Evolutionary conservation across 2,888 invertebrate genomes (phyloP).

Genomic region (Tetranychus truncatus): DNA sequence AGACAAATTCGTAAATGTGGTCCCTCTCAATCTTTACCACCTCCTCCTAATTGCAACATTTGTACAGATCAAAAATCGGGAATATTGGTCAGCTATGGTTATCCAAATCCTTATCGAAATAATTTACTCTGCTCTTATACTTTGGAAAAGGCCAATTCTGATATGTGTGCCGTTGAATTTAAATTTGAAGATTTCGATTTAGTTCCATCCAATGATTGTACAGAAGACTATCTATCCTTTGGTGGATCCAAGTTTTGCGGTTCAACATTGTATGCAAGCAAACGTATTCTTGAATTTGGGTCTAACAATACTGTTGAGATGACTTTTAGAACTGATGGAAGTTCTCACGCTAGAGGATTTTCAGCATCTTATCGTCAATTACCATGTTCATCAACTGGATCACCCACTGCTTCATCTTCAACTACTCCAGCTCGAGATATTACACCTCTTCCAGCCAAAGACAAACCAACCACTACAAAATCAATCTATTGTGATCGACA

Average conservation of each 20-base stretch:
- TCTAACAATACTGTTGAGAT: slow-evolving; percentile 13
- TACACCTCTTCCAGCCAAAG: slow-evolving; percentile 3
- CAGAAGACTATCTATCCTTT: slow-evolving; percentile 26
- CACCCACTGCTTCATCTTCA: slow-evolving; percentile 4
- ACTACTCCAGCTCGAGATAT: slow-evolving; percentile 4
- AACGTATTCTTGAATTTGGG: slow-evolving; percentile 14
- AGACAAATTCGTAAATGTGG: slow-evolving; percentile 27
- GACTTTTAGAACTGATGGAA: slow-evolving; percentile 17
- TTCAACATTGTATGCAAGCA: slow-evolving; percentile 21
- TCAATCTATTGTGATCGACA: slow-evolving; percentile 21
- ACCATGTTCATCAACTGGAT: slow-evolving; percentile 12
- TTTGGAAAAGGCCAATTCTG: slow-evolving; percentile 23
- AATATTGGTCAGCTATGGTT: slow-evolving; percentile 16
- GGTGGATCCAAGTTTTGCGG: slow-evolving; percentile 27
- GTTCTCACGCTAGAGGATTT: slow-evolving; percentile 15
- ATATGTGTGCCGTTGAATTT: slow-evolving; percentile 26
- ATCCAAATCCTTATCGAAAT: slow-evolving; percentile 22
- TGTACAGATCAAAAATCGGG: slow-evolving; percentile 16
- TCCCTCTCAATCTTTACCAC: slow-evolving; percentile 20
- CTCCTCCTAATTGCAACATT: slow-evolving; percentile 20
- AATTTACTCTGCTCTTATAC: slow-evolving; percentile 25
- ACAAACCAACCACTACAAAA: background rate
- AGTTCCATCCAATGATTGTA: slow-evolving; percentile 25
- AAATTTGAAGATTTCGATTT: slow-evolving; percentile 28
- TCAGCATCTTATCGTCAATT: slow-evolving; percentile 18